phyloP scores from a whole-genome alignment of 2,888 invertebrate genomes.

The Lycaena phlaeas region DNA sequence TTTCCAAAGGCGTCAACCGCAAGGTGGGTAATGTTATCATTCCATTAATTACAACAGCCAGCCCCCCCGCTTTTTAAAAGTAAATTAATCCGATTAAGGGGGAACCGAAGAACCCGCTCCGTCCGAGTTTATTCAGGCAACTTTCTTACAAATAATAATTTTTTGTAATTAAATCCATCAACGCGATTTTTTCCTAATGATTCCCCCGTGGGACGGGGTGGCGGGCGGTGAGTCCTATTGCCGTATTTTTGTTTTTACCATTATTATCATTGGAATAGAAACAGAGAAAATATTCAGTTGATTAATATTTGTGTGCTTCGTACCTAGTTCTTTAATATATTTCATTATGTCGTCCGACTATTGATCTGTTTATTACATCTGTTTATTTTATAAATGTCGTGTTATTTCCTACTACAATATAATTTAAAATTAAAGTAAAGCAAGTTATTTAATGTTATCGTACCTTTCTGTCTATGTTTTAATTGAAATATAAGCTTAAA shows the following conservation, averaged over 20 bases:
- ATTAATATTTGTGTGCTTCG: too few relatives aligned
- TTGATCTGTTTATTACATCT: too few relatives aligned
- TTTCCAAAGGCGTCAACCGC: slow-evolving; percentile 53
- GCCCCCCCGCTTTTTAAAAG: slow-evolving; percentile 67
- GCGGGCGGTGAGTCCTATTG: slow-evolving; percentile 38
- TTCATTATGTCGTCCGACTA: too few relatives aligned
- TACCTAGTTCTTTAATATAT: too few relatives aligned
- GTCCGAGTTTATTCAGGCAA: slow-evolving; percentile 69
- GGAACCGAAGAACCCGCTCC: slow-evolving; percentile 70
- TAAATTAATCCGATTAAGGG: slow-evolving; percentile 73
- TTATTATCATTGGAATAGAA: too few relatives aligned
- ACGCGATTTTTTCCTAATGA: slow-evolving; percentile 74
- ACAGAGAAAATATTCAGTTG: too few relatives aligned
- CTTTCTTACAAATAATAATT: slow-evolving; percentile 72
- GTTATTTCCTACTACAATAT: too few relatives aligned
- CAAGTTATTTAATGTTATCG: too few relatives aligned
- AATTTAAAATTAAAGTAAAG: too few relatives aligned
- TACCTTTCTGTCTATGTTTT: too few relatives aligned
- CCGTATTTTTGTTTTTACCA: slow-evolving; percentile 31
- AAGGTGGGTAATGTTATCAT: slow-evolving; percentile 71
- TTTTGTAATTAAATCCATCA: slow-evolving; percentile 74
- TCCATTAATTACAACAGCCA: slow-evolving; percentile 70
- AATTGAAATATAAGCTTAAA: too few relatives aligned
- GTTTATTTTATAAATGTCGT: too few relatives aligned
- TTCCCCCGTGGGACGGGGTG: slow-evolving; percentile 45